These are phyloP conservation scores for Characodon lateralis DNA, from an alignment of 2,797 vertebrate genomes.

Conservation along the genomic window DNA sequence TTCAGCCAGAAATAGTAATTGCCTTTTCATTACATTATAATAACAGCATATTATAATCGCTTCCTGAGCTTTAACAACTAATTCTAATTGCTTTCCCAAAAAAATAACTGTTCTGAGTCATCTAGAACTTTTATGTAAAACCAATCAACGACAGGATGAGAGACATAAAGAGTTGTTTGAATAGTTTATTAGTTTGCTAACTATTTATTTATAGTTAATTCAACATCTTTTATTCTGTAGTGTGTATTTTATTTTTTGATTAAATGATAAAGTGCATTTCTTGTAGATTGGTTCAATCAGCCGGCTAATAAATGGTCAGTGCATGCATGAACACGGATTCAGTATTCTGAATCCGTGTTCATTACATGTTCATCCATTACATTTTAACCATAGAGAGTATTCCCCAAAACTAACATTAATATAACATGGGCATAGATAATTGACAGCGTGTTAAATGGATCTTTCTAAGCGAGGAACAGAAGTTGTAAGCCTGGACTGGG, in stretches of 20 bases:
- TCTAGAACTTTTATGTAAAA: conserved; percentile 3
- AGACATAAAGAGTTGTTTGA: conserved; percentile 3
- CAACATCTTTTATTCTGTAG: background rate
- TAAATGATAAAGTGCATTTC: background rate
- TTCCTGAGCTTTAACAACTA: conserved; percentile 44
- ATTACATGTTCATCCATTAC: background rate
- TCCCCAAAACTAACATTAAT: conserved; percentile 46
- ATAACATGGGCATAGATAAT: conserved; percentile 43
- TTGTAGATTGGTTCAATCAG: background rate
- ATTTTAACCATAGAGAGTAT: conserved; percentile 15
- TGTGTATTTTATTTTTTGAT: background rate
- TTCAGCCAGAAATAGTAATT: conserved; percentile 58
- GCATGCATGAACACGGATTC: conserved; percentile 3
- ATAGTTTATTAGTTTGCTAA: background rate
- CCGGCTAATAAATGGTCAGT: background rate
- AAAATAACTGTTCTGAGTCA: conserved; percentile 34
- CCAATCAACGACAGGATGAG: background rate
- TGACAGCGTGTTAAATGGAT: conserved; percentile 54
- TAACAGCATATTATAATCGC: conserved; percentile 45
- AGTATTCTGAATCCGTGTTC: conserved; percentile 24
- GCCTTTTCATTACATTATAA: conserved; percentile 51
- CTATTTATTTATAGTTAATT: background rate
- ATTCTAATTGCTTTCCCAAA: conserved; percentile 52
- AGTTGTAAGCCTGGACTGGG: conserved; percentile 40
- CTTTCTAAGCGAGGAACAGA: conserved; percentile 48